Evolutionary conservation across 2,797 vertebrate species (phyloP).

Genomic region (Microchirus variegatus): DNA sequence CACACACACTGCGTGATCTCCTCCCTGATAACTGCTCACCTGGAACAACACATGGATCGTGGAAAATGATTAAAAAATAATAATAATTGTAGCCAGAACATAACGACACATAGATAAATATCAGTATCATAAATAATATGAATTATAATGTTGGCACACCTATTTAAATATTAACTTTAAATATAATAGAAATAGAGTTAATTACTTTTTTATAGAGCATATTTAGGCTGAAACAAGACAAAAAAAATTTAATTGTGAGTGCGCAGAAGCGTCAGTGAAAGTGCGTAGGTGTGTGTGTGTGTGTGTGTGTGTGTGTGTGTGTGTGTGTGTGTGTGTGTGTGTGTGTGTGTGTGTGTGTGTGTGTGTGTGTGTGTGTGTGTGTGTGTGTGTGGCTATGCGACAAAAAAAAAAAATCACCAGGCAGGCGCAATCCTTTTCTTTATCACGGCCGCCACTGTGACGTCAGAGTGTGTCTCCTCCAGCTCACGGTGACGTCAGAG

Average conservation of each 20-base stretch:
- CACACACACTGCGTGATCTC: conserved; percentile 26
- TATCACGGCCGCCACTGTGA: conserved; percentile 58
- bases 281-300: neutral
- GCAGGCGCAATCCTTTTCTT: conserved; percentile 39
- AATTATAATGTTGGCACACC: too few relatives aligned
- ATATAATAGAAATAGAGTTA: too few relatives aligned
- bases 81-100: too few relatives aligned
- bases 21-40: conserved; percentile 14
- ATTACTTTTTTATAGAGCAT: too few relatives aligned
- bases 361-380: conserved; percentile 10
- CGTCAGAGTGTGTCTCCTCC: conserved; percentile 71
- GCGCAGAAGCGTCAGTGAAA: too few relatives aligned
- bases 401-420: conserved; percentile 61
- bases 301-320: too few relatives aligned
- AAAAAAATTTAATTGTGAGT: too few relatives aligned
- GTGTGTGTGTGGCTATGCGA: conserved; percentile 52
- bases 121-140: too few relatives aligned
- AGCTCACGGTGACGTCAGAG: conserved; percentile 70
- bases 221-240: too few relatives aligned
- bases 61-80: too few relatives aligned
- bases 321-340: conserved; percentile 12
- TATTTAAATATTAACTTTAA: too few relatives aligned
- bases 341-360: neutral
- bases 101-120: too few relatives aligned
- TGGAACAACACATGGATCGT: neutral